Conservation (phyloP, 2,113 vertebrate genomes). For the Dicaeum eximium region DNA sequence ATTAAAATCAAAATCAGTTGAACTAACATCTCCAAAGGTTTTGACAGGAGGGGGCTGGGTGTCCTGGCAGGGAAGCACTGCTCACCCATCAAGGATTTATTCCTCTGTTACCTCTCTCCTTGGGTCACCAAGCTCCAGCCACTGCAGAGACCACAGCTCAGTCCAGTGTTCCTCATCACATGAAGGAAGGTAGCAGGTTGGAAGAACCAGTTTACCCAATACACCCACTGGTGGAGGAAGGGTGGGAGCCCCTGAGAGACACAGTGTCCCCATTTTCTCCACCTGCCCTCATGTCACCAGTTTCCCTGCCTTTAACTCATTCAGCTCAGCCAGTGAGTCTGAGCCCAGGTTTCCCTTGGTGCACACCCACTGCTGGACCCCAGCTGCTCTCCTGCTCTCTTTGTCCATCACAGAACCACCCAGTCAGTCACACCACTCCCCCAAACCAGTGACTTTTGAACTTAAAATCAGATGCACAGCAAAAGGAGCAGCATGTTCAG, state of each 20-base stretch:
- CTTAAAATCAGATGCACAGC: background rate
- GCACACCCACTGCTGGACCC: background rate
- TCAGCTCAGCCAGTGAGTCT: background rate
- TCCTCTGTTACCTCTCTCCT: background rate
- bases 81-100: background rate
- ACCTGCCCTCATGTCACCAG: background rate
- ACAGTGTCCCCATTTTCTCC: background rate
- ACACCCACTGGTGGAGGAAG: background rate
- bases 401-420: background rate
- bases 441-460: background rate
- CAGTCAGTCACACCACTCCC: background rate
- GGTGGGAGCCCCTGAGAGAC: background rate
- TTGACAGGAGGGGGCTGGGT: background rate
- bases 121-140: background rate
- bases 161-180: background rate
- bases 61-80: background rate
- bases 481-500: background rate
- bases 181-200: background rate
- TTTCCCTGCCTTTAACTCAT: background rate
- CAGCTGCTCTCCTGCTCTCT: background rate
- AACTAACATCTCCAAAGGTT: background rate
- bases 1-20: background rate
- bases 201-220: background rate
- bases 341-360: background rate
- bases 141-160: background rate